phyloP scores from a whole-genome alignment of 2,888 invertebrate genomes.

The Harpalus rubripes region DNA sequence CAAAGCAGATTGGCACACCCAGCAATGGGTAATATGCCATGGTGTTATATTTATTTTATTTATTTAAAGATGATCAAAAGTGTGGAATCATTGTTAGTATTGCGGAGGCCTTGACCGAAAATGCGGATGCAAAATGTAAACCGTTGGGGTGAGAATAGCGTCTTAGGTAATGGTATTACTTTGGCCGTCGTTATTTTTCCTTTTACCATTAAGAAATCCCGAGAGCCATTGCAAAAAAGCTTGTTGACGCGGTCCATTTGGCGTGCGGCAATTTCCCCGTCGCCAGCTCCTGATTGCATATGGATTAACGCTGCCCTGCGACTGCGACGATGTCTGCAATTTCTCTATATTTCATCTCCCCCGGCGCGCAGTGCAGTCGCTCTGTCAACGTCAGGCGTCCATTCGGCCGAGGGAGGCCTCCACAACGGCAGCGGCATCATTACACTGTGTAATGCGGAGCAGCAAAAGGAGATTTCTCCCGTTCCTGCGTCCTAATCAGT shows the following conservation, averaged over 20 bases:
- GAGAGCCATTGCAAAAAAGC: constrained; percentile 65
- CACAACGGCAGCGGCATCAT: constrained; percentile 68
- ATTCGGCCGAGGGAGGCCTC: constrained; percentile 61
- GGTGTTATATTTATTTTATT: too few species aligned
- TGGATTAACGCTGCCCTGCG: constrained; percentile 60
- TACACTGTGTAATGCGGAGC: constrained; percentile 67
- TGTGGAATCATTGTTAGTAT: not conserved
- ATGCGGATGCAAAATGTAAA: not conserved
- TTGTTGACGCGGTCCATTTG: constrained; percentile 66
- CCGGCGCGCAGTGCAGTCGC: constrained; percentile 65
- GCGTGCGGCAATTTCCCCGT: constrained; percentile 60
- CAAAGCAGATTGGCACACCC: too few species aligned
- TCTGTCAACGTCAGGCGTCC: constrained; percentile 67
- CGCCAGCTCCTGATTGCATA: constrained; percentile 64
- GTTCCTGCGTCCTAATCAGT: constrained; percentile 68
- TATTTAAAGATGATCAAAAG: not conserved
- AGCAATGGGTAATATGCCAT: too few species aligned
- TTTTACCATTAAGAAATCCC: constrained; percentile 63
- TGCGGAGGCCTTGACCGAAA: not conserved
- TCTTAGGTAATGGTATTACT: constrained; percentile 51
- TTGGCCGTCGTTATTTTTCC: constrained; percentile 57
- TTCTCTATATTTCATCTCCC: constrained; percentile 67
- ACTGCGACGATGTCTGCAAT: constrained; percentile 65
- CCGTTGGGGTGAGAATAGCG: constrained; percentile 5
- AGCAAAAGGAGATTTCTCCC: constrained; percentile 68